Percentiles rank a stretch among this genome's conserved stretches.
These are phyloP conservation scores for Pristionchus entomophagus DNA, from an alignment of 2,888 invertebrate species.

Conservation along the genomic window DNA sequence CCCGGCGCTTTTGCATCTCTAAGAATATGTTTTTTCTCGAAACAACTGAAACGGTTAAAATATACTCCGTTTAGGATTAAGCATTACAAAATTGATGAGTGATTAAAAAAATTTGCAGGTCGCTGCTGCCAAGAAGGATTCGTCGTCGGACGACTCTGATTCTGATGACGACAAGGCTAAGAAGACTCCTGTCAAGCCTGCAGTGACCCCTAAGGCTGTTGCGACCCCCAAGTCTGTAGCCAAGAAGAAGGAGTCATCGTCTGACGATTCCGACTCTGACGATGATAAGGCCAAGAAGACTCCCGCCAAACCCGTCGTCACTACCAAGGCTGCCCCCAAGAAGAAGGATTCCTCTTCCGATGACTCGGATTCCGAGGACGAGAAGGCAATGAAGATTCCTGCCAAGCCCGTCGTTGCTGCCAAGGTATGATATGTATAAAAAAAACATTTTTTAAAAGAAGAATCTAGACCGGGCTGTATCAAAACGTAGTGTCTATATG, in stretches of 20 bases:
- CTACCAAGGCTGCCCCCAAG: constrained; percentile 47
- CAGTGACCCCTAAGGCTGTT: background rate
- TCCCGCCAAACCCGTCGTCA: constrained; percentile 26
- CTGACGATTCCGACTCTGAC: constrained; percentile 54
- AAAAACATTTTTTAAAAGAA: no score
- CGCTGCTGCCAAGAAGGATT: constrained; percentile 44
- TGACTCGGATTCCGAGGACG: constrained; percentile 51
- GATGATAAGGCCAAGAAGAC: constrained; percentile 55
- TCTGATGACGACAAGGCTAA: constrained; percentile 51
- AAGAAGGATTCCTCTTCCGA: constrained; percentile 51
- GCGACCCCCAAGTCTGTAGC: background rate
- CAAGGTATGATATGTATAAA: no score
- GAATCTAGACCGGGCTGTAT: no score
- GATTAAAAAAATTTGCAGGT: no score
- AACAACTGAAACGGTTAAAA: no score
- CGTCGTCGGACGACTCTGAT: constrained; percentile 48
- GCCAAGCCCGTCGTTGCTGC: constrained; percentile 32
- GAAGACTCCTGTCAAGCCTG: constrained; percentile 50
- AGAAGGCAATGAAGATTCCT: constrained; percentile 51
- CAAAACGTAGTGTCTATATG: no score
- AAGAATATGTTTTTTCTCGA: no score
- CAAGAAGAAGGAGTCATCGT: constrained; percentile 53
- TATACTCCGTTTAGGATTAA: no score
- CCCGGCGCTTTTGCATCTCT: no score
- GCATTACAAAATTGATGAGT: no score